These are phyloP conservation scores for Machaerirhynchus nigripectus DNA, from an alignment of 2,113 vertebrate genomes.

Conservation along the genomic window DNA sequence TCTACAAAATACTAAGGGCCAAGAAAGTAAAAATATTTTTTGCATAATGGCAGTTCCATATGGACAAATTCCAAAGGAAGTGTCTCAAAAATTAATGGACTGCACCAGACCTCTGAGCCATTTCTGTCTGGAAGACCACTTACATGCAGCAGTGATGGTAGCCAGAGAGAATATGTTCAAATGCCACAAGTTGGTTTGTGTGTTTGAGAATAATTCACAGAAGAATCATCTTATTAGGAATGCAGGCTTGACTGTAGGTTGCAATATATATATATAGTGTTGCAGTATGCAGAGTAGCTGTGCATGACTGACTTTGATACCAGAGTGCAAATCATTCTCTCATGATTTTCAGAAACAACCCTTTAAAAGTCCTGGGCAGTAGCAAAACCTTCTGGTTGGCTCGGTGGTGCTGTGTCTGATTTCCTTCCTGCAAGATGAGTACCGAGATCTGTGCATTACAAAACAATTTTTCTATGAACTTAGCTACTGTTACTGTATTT, in stretches of 20 bases:
- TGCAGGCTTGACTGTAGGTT: neutral
- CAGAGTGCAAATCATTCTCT: neutral
- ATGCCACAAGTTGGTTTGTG: neutral
- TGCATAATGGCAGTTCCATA: neutral
- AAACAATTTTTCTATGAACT: neutral
- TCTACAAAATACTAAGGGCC: neutral
- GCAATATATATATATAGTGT: neutral
- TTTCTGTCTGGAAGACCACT: neutral
- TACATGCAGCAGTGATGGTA: neutral
- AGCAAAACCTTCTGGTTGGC: neutral
- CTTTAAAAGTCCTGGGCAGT: neutral
- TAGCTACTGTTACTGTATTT: neutral
- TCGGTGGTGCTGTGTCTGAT: neutral
- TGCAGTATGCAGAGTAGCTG: neutral
- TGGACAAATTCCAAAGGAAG: neutral
- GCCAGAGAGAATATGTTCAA: neutral
- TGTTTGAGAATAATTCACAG: neutral
- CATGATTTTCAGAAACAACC: neutral
- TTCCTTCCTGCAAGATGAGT: neutral
- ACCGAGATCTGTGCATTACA: neutral
- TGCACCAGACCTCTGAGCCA: neutral
- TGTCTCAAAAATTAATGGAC: neutral
- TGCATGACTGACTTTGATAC: neutral
- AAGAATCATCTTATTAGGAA: neutral
- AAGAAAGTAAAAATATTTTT: neutral